Evolutionary conservation across 2,888 invertebrate genomes (phyloP), one percentile per base, ranked within the genome.

Genomic region (Heterodera filipjevi): DNA sequence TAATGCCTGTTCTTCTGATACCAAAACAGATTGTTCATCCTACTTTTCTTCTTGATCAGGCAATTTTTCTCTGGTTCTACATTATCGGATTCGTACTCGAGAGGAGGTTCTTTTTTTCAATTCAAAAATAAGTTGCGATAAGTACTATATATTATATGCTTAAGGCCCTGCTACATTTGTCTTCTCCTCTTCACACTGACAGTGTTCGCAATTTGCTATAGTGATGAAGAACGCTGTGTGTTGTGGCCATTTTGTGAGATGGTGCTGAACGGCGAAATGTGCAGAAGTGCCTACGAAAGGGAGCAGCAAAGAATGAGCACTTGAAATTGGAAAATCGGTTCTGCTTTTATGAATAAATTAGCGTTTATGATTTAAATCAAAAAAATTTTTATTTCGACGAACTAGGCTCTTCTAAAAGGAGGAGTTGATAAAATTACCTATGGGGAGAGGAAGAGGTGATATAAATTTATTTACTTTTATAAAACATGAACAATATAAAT

Each of bases 41-140:
- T 87, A 95, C 95, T 59, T 92, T 97, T 80, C 93, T 97, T 86
- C 95, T 96, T 90, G 95, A 96, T 91, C 91, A 91, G 86, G 95
- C 96, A 81, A 95, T 97, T 94, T 97, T 98, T 90, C 95, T 98
- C 93, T 94, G 95, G 83, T 92, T 98, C 77, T 98, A 98, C 91
- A 91, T 98, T 86, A 94, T 96, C 86, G 95, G 97, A 86, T 98
- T 98, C 91, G 97, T 98, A 90, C 92, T 99, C 87, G 96, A 97
- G 90, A 92, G 95, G 77, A 84, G 87, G 88, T 88, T 66, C 71
- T 72, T 80, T 71, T 39, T 32, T 39, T 39, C 12, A n/a, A 59
- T 30, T 27, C 71, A 77, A 14, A 77, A 68, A 68, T 39, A 39
- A 39, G 10, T 39, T 39, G 39, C 39, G n/a, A n/a, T n/a, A n/a